Evolutionary conservation across 64 coral and sea anemone species (phyloP).

Genomic region (Stichodactyla helianthus): DNA sequence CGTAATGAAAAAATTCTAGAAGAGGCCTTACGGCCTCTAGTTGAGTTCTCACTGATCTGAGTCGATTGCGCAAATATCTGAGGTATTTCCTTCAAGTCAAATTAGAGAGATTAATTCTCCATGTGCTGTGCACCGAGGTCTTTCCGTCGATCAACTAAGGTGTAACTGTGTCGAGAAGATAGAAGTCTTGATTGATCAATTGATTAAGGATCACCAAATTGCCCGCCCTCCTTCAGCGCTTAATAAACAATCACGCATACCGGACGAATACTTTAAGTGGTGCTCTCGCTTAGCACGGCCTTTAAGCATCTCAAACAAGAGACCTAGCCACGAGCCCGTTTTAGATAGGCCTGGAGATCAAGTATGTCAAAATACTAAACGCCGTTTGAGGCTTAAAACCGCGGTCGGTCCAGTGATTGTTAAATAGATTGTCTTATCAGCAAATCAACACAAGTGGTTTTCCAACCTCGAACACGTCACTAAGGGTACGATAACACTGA

Average conservation of each 20-base stretch:
- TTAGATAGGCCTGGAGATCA: background rate
- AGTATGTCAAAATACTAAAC: background rate
- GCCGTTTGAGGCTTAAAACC: background rate
- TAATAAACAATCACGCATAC: slow-evolving; percentile 54
- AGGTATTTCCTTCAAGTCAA: background rate
- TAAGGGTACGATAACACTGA: background rate
- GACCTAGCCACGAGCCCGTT: background rate
- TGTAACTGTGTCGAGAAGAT: background rate
- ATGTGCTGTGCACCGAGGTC: background rate
- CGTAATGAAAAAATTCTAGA: background rate
- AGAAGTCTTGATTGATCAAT: slow-evolving; percentile 37
- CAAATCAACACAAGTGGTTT: background rate
- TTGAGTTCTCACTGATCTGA: background rate
- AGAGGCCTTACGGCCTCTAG: background rate
- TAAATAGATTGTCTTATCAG: background rate
- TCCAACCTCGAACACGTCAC: background rate
- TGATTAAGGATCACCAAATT: slow-evolving; percentile 42
- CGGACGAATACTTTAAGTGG: slow-evolving; percentile 4
- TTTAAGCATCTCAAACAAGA: background rate
- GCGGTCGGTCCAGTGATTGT: background rate
- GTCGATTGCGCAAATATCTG: slow-evolving; percentile 16
- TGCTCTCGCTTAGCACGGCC: background rate
- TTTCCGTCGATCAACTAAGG: background rate
- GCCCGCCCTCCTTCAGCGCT: slow-evolving; percentile 44
- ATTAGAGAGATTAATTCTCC: background rate